phyloP scores from a whole-genome alignment of 2,797 vertebrate genomes.

The Oryzias dopingdopingensis region DNA sequence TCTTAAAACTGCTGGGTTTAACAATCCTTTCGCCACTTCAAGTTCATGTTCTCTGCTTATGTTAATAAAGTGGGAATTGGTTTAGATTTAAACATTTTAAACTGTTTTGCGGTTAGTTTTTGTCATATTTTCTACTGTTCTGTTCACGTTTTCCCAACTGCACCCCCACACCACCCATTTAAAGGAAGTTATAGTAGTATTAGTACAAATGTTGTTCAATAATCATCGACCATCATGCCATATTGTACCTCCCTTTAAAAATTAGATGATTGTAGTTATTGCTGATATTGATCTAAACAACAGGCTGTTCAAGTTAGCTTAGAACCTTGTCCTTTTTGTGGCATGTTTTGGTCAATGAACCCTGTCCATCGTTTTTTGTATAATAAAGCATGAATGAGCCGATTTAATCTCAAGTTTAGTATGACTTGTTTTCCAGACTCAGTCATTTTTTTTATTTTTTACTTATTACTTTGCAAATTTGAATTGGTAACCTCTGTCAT shows the following conservation, averaged over 20 bases:
- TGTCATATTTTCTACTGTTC: conserved; percentile 38
- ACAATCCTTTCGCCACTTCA: conserved; percentile 4
- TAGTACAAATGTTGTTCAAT: conserved; percentile 79
- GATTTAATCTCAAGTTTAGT: conserved; percentile 51
- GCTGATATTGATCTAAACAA: conserved; percentile 81
- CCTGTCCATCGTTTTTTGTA: conserved; percentile 21
- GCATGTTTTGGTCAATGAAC: conserved; percentile 10
- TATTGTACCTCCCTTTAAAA: conserved; percentile 58
- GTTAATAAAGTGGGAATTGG: conserved; percentile 5
- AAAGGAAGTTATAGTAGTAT: conserved; percentile 70
- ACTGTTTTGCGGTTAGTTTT: background rate
- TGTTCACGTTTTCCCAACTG: conserved; percentile 47
- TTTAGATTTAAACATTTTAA: conserved; percentile 35
- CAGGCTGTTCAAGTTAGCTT: conserved; percentile 53
- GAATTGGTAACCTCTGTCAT: background rate
- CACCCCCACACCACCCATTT: conserved; percentile 37
- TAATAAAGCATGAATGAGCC: conserved; percentile 59
- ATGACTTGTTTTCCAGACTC: conserved; percentile 50
- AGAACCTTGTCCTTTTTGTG: conserved; percentile 28
- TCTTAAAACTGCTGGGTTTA: conserved; percentile 6
- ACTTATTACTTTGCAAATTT: background rate
- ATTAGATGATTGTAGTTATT: conserved; percentile 78
- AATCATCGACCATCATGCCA: conserved; percentile 62
- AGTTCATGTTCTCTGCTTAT: background rate
- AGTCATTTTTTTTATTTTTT: conserved; percentile 17